Evolutionary conservation across 2,888 invertebrate genomes (phyloP), one percentile per base, ranked within the genome.

Genomic region (Lithophane ornitopus): DNA sequence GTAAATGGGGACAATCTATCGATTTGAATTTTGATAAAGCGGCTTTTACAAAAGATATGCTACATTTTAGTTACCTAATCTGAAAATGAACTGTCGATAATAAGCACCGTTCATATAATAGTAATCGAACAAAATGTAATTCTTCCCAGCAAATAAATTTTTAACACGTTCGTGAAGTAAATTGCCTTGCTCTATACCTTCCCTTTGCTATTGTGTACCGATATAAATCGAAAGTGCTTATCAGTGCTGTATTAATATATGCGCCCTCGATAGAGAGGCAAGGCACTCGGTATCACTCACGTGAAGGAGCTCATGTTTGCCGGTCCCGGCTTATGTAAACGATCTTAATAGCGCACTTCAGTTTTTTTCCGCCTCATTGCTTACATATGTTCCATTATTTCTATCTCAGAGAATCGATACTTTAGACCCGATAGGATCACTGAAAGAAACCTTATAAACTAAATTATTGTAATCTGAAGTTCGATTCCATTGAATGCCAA

Each of bases 331-430:
- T 87, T 89, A 86, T 88, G 92, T 90, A 92, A 93, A 93, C 91
- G 91, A 88, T 87, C 89, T 90, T 92, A 91, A 91, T 91, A 92
- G 93, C 91, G 86, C 86, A 89, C 93, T 93, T 90, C 89, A 92
- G 89, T 87, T 90, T 91, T 89, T 91, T 90, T 88, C 88, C 83
- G 84, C 87, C 73, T 87, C 90, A 90, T 89, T 90, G 90, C 88
- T 82, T 84, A 80, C 86, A 83, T 85, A 80, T 87, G 80, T 79
- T 78, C 85, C 77, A 85, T 87, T 90, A 85, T 87, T 87, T 85
- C 81, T 82, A 82, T 79, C 76, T 73, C 59, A 68, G 54, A 62
- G 61, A 58, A 76, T 87, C 80, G 70, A 80, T 81, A 85, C 66
- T 65, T 56, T 78, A 79, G 70, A 66, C 58, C 63, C 28, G 59